A percentile compares a stretch with the other conserved stretches of the same genome.
These are phyloP conservation scores for Heteromormyrus szaboi DNA, from an alignment of 2,797 vertebrate species.

Conservation along the genomic window DNA sequence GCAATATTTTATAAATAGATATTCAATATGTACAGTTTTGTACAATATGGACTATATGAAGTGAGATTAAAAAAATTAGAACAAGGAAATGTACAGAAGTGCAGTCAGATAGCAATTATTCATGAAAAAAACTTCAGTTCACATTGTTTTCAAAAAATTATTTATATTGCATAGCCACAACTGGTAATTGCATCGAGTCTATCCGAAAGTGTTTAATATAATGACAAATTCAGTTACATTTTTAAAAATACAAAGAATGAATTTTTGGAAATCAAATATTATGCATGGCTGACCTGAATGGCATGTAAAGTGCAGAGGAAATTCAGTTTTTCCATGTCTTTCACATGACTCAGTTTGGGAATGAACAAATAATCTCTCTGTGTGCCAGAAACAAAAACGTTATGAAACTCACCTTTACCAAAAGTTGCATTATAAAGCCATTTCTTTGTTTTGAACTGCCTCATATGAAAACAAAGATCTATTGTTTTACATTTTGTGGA, in stretches of 20 bases:
- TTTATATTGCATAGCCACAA: neutral
- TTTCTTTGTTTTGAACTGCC: neutral
- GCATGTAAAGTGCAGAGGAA: neutral
- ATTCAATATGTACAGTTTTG: constrained; percentile 33
- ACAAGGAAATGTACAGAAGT: constrained; percentile 50
- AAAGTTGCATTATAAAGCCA: neutral
- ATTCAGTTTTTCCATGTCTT: neutral
- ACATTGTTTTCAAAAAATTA: neutral
- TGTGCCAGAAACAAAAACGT: neutral
- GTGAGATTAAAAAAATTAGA: constrained; percentile 27
- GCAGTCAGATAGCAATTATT: constrained; percentile 39
- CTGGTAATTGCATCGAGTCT: neutral
- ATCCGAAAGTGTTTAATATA: neutral
- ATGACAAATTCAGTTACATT: neutral
- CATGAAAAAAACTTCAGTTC: neutral
- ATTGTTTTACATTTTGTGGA: neutral
- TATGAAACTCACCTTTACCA: neutral
- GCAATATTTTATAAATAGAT: constrained; percentile 73
- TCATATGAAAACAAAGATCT: neutral
- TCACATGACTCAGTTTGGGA: neutral
- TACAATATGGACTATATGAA: constrained; percentile 30
- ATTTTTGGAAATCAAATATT: neutral
- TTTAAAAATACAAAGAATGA: neutral
- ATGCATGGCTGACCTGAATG: neutral
- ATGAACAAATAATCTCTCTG: neutral